Evolutionary conservation across 2,113 vertebrate genomes (phyloP), one percentile per base, ranked within the genome.

Genomic region (Laticauda laticaudata): DNA sequence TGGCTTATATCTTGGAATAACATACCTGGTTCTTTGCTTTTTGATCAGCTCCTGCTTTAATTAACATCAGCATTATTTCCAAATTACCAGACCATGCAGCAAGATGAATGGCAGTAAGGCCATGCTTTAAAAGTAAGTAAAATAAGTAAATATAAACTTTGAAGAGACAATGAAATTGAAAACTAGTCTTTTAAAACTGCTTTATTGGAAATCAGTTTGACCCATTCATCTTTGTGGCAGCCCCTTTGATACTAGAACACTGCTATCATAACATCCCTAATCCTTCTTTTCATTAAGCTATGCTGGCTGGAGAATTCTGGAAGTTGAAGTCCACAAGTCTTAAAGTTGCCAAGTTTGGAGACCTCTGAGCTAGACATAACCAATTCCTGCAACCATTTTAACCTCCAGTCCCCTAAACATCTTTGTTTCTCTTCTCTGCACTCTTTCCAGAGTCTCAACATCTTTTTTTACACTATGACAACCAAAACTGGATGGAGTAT

Each of bases 81-180:
- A 99, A 97, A 97, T 98, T 98, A 94, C 98, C 98, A 97, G 98
- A 98, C 98, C 99, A 99, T 94, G 98, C 98, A 75, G 98, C 98
- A 29, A 99, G 97, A 96, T 99, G 99, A 97, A 98, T 96, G 86
- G 98, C 97, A 43, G 98, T 98, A 93, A 99, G 96, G 5, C 99
- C 98, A 0, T 98, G 97, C 99, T 99, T 97, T 89, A 95, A 39
- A 96, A 95, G 26, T 92, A 96, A 96, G 20, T 94, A 95, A 94
- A 75, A 43, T 43, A 96, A 95, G 39, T 91, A 95, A 95, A 21
- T 94, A 95, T 94, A 75, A 54, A 92, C 91, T 14, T 21, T 95
- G n/a, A 95, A 92, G 92, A 88, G 89, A 81, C 45, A 10, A 92
- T 90, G 92, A 90, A 39, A 94, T 1, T 5, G 87, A 34, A 53